Evolutionary conservation across 2,113 vertebrate species (phyloP), one percentile per base, ranked within the genome.

Genomic region (Strigops habroptila): DNA sequence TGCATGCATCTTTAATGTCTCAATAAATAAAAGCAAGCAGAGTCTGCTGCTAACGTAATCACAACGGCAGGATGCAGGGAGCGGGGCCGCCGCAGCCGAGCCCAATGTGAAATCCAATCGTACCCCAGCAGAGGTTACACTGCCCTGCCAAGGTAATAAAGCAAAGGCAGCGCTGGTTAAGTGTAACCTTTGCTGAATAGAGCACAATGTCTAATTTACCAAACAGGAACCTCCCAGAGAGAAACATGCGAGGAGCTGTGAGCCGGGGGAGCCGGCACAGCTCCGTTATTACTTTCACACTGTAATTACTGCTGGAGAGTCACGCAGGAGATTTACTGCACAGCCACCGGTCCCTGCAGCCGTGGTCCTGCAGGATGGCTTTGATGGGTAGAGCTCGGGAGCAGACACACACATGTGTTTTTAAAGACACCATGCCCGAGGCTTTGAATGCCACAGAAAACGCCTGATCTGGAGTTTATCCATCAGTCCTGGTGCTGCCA

Each of bases 121-220:
- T 91, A 90, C 91, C 90, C 83, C 27, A 12, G 90, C 82, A 86
- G 88, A 97, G 82, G 81, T 94, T 95, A 95, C 82, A n/a, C 68
- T 27, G 79, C 85, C 89, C 86, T 94, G 95, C 86, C 95, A 86
- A 92, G 90, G 92, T 95, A 95, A 97, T 94, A 92, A 96, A 97
- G 86, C 88, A 84, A 86, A 97, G 95, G 92, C 94, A 90, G 80
- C 41, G 2, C 48, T 93, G 94, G 90, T 88, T 96, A 95, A 91
- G 91, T 86, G 67, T 97, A 93, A 90, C 97, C 91, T 97, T 97
- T 95, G 96, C 90, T 95, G 92, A 94, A 97, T 88, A 97, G 92
- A 97, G 83, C 95, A 88, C 84, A 94, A 89, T 96, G 80, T 95
- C 93, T 95, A 96, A 97, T 97, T 97, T 97, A 97, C 95, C 84